Evolutionary conservation across 2,888 invertebrate genomes (phyloP), one percentile per base, ranked within the genome.

Genomic region (Stenoptilia bipunctidactyla): DNA sequence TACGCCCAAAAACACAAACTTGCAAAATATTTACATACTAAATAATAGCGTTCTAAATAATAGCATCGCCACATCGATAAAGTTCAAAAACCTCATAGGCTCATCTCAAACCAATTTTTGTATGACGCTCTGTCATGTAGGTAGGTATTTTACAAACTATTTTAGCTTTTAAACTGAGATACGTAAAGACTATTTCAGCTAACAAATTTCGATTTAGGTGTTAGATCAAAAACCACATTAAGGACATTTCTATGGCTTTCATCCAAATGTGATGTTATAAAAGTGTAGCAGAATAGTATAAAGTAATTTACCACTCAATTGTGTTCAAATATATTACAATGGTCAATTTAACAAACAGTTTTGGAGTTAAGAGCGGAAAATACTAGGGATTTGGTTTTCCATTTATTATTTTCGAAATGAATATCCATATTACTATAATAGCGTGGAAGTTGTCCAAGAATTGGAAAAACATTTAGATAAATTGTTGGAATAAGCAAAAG

Each of bases 341-440:
- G 53, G 47, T 50, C 58, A 47, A 62, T 67, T 66, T 58, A 54
- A 61, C 55, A 53, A 53, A 58, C 51, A 48, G 45, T 43, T 41
- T 40, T 41, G 30, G 42, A 33, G 44, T 46, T 52, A 47, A 46
- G 46, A 56, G 55, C 45, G 49, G 44, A 53, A 48, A 55, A 47
- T 46, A 20, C 20, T 20, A 3, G 20, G 20, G 20, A 20, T 20
- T 20, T 20, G 20, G 20, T 20, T 20, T 20, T 3, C 20, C 20
- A 20, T 20, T 20, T 20, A 20, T 20, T 20, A 20, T 5, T 20
- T 5, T 20, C 20, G 20, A 20, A 20, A 20, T 20, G 20, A n/a
- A 20, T 20, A 20, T 20, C 20, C 20, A 20, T 20, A 20, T 20
- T 20, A 20, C n/a, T n/a, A n/a, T n/a, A n/a, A n/a, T 5, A 20